A percentile compares a stretch with the other conserved stretches of the same genome.
These are phyloP conservation scores for Nilaparvata lugens DNA, from an alignment of 1,140 invertebrate species.

Conservation along the genomic window DNA sequence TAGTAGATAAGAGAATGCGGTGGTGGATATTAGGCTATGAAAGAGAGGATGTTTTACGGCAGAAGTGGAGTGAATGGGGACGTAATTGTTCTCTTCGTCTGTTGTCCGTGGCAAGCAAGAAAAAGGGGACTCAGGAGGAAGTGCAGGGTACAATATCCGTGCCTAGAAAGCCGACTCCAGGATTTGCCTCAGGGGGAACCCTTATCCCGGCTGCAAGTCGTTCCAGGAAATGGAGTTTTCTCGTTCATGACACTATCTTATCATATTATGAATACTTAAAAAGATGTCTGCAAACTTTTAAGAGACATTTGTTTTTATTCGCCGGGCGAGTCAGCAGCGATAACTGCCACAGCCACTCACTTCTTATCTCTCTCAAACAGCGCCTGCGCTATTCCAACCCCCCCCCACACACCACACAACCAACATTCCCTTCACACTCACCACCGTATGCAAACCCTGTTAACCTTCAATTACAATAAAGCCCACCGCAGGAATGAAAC, in stretches of 20 bases:
- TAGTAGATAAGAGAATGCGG: too few species aligned
- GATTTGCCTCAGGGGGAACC: neutral
- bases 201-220: conserved; percentile 11
- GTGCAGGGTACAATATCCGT: neutral
- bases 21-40: too few species aligned
- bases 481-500: neutral
- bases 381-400: neutral
- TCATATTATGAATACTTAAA: conserved; percentile 21
- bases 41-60: too few species aligned
- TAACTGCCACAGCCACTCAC: neutral
- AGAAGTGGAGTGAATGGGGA: too few species aligned
- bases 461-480: conserved; percentile 3
- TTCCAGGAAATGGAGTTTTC: conserved; percentile 19
- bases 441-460: neutral
- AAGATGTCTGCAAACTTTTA: conserved; percentile 20
- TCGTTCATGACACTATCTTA: conserved; percentile 17
- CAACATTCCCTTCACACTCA: neutral
- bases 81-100: too few species aligned
- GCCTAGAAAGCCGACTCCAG: neutral
- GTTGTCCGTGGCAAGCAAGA: too few species aligned
- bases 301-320: conserved; percentile 20
- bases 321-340: neutral
- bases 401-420: neutral
- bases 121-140: neutral
- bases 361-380: neutral